Conservation (phyloP, 2,113 vertebrate species). For the Dicrurus megarhynchus region DNA sequence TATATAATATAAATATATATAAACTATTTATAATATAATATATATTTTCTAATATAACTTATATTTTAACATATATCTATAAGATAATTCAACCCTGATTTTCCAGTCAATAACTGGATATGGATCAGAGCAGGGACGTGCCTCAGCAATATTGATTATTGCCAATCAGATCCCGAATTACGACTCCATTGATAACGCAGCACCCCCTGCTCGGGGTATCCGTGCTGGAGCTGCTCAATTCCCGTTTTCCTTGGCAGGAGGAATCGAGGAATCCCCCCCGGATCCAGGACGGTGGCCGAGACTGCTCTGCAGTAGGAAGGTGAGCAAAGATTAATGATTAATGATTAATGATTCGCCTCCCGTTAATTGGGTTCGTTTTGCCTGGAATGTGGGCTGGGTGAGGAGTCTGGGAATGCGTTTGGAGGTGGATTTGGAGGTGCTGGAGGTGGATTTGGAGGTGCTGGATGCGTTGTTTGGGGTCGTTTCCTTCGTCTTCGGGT, state of each 20-base stretch:
- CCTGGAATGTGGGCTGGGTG: fast-evolving
- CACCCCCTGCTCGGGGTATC: fast-evolving
- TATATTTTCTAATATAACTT: no score
- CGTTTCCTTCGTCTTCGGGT: not conserved
- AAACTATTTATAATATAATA: no score
- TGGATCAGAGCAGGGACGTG: no score
- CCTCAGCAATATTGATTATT: not conserved
- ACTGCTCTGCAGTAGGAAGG: not conserved
- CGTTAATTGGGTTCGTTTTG: fast-evolving
- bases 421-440: not conserved
- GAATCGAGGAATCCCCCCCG: not conserved
- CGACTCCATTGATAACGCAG: not conserved
- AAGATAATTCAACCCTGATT: no score
- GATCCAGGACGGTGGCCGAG: not conserved
- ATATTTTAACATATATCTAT: no score
- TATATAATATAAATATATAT: no score
- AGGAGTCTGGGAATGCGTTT: not conserved
- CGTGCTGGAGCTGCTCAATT: not conserved
- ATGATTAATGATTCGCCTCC: not conserved
- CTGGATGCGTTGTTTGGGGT: not conserved
- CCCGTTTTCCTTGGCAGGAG: not conserved
- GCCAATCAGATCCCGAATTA: not conserved
- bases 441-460: not conserved
- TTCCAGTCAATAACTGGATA: not conserved
- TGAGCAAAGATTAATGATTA: not conserved